Base-by-base conservation (phyloP, 2,888 invertebrate species). In the Philereme transversata region DNA sequence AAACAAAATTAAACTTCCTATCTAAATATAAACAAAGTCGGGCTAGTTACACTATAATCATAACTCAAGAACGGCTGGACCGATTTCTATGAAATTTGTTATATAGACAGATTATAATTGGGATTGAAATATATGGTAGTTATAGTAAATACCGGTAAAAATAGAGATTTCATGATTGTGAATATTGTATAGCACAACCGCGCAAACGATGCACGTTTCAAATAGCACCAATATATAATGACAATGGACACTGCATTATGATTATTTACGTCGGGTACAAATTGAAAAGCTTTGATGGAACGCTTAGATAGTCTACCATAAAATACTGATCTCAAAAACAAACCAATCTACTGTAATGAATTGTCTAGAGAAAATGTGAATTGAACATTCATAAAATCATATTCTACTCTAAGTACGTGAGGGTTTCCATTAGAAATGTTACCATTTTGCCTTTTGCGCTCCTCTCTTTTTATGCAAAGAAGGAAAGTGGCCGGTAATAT, bases 401-500 rank as follows among this genome's bases (percentile, higher is more conserved):
- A 57, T 51, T 40, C 57, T 51, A 46, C 45, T 51, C 45, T 38
- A 43, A 34, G 49, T 56, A 57, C 50, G 56, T 34, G 51, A 45
- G 45, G 50, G 50, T 49, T 57, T 50, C 56, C 43, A 36, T 51
- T 51, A 41, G 38, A 36, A 60, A 54, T 36, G 41, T 38, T 34
- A 49, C 35, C 35, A n/a, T 48, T 53, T 46, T 33, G 7, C 11
- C 33, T 40, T 22, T 54, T 49, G 33, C 40, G 38, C 43, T 50
- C 5, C 36, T 22, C 74, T 75, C 75, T 81, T 78, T 81, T 79
- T 78, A 80, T 81, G 78, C 75, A 77, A 79, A 77, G 69, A 72
- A 71, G 72, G 70, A 65, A 81, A 79, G 73, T 77, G 75, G 72
- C 69, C 69, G 67, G 78, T 82, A 84, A 85, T 83, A 81, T 81